A percentile compares a stretch with the other conserved stretches of the same genome.
Conservation (phyloP, 2,113 vertebrate genomes). For the Nannobrachium achirus region DNA sequence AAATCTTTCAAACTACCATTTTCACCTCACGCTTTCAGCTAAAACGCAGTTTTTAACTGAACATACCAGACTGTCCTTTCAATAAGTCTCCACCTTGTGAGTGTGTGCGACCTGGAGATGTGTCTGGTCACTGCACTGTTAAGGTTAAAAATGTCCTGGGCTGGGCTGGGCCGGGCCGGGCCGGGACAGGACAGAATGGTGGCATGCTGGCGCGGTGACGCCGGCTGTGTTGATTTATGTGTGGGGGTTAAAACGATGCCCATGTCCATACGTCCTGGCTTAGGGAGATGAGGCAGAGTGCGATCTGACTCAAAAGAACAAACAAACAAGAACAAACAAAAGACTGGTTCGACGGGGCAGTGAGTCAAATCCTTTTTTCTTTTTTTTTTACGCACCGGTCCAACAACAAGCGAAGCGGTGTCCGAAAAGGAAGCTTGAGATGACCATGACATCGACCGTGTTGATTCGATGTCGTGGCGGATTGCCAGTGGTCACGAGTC, state of each 20-base stretch:
- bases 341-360: conserved; percentile 3
- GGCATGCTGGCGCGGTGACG: conserved; percentile 15
- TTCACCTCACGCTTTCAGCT: conserved; percentile 33
- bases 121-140: conserved; percentile 17
- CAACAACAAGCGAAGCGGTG: conserved; percentile 17
- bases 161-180: too few species aligned
- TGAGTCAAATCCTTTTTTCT: too few species aligned
- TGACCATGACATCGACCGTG: not conserved
- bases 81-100: conserved; percentile 13
- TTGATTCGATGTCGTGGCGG: conserved; percentile 17
- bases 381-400: conserved; percentile 23
- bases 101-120: conserved; percentile 21
- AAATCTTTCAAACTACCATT: conserved; percentile 42
- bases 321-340: too few species aligned
- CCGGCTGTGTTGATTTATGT: conserved; percentile 5
- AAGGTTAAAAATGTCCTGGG: conserved; percentile 37
- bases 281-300: conserved; percentile 2
- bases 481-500: conserved; percentile 29
- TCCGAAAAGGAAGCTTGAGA: conserved; percentile 8
- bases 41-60: conserved; percentile 53
- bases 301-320: conserved; percentile 1
- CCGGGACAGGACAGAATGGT: conserved; percentile 6
- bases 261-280: not conserved
- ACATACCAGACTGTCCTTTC: conserved; percentile 46
- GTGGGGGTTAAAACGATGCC: conserved; percentile 4